A percentile compares a stretch with the other conserved stretches of the same genome.
phyloP scores from a whole-genome alignment of 2,888 invertebrate species.

The Aricia artaxerxes region DNA sequence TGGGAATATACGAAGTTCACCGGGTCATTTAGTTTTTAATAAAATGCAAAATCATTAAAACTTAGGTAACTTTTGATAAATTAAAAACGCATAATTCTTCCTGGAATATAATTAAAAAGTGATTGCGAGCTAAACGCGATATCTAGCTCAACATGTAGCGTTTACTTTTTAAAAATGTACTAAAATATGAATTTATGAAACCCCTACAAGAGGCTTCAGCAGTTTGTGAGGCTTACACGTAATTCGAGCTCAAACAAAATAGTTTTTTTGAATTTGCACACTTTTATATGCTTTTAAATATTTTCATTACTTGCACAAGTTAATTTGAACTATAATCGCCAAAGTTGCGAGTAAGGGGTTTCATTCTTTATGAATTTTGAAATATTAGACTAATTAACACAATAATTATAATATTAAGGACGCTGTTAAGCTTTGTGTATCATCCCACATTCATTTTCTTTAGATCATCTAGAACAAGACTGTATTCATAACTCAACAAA shows the following conservation, averaged over 20 bases:
- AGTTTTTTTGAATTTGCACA: slow-evolving; percentile 6
- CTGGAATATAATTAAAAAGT: background rate
- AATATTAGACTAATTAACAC: background rate
- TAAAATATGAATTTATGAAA: slow-evolving; percentile 24
- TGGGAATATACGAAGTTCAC: too few relatives aligned
- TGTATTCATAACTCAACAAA: too few relatives aligned
- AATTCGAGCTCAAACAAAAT: slow-evolving; percentile 16
- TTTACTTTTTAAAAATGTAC: slow-evolving; percentile 11
- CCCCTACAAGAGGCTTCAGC: slow-evolving; percentile 17
- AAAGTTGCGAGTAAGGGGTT: background rate
- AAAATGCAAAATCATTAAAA: too few relatives aligned
- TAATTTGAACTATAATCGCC: slow-evolving; percentile 4
- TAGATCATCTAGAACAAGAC: too few relatives aligned
- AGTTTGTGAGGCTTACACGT: slow-evolving; percentile 18
- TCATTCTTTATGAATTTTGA: background rate
- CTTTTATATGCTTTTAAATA: slow-evolving; percentile 10
- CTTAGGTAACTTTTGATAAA: too few relatives aligned
- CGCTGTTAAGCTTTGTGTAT: too few relatives aligned
- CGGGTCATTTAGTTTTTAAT: too few relatives aligned
- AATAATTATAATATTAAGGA: too few relatives aligned
- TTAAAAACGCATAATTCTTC: background rate
- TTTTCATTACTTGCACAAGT: slow-evolving; percentile 11
- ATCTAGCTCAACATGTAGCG: background rate
- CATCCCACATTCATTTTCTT: too few relatives aligned
- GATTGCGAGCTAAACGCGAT: background rate